Evolutionary conservation across 2,113 vertebrate species (phyloP).

Genomic region (Anser cygnoides): DNA sequence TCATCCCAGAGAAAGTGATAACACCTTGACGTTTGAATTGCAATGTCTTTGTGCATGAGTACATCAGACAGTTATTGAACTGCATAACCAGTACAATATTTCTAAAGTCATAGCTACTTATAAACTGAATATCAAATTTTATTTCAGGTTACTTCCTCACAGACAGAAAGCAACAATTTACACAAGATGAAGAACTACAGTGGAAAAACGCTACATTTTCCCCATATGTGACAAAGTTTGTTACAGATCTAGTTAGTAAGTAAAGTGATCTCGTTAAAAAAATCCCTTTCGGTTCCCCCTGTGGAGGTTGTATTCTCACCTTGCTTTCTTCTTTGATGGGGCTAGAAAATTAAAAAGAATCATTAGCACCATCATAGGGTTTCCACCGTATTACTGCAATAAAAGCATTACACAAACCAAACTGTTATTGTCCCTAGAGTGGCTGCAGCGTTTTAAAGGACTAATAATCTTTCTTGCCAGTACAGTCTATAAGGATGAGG

Average conservation of each 20-base stretch:
- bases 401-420: background rate
- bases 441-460: background rate
- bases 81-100: background rate
- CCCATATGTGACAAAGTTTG: background rate
- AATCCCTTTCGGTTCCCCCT: background rate
- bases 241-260: background rate
- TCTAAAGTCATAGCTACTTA: background rate
- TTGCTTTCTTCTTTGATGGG: conserved; percentile 41
- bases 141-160: background rate
- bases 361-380: conserved; percentile 15
- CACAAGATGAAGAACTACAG: background rate
- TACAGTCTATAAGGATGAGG: background rate
- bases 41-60: background rate
- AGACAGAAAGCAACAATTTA: background rate
- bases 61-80: background rate
- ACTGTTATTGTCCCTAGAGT: background rate
- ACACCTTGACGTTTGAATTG: background rate
- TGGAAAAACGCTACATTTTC: background rate
- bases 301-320: background rate
- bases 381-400: background rate
- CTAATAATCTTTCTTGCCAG: background rate
- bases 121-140: background rate
- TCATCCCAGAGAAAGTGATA: background rate
- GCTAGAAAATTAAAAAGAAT: conserved; percentile 52
- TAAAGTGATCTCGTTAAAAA: background rate